Conservation (phyloP, 2,113 vertebrate species). For the Paramisgurnus dabryanus region DNA sequence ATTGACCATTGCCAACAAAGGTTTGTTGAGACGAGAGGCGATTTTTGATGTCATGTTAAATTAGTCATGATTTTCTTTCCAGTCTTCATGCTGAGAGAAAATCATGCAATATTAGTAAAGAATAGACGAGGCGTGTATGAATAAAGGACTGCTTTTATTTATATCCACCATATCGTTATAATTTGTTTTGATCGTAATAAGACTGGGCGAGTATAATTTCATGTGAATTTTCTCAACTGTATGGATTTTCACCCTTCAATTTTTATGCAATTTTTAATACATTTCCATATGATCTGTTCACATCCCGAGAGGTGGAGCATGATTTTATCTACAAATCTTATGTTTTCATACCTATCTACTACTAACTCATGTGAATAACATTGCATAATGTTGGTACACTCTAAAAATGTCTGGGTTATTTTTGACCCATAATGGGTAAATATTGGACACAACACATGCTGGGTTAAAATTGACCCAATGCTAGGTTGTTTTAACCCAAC, state of each 20-base stretch:
- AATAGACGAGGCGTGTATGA: constrained; percentile 20
- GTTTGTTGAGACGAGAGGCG: constrained; percentile 32
- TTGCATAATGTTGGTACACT: too few species aligned
- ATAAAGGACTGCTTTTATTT: constrained; percentile 13
- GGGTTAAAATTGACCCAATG: too few species aligned
- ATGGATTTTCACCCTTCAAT: neutral
- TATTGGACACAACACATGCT: too few species aligned
- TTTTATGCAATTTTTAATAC: too few species aligned
- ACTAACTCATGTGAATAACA: too few species aligned
- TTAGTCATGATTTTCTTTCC: constrained; percentile 36
- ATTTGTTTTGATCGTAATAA: constrained; percentile 15
- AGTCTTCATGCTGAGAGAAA: constrained; percentile 28
- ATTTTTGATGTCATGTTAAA: constrained; percentile 46
- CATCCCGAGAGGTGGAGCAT: too few species aligned
- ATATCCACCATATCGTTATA: constrained; percentile 7
- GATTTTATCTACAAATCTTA: too few species aligned
- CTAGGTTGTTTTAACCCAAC: too few species aligned
- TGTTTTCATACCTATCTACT: too few species aligned
- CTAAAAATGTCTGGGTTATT: too few species aligned
- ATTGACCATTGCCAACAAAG: constrained; percentile 41
- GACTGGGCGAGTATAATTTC: neutral
- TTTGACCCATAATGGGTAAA: too few species aligned
- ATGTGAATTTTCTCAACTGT: neutral
- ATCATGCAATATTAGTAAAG: constrained; percentile 8
- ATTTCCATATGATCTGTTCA: too few species aligned